Evolutionary conservation across 37 sponge, comb jelly and placozoan genomes (phyloP).

Genomic region (Amphimedon queenslandica): DNA sequence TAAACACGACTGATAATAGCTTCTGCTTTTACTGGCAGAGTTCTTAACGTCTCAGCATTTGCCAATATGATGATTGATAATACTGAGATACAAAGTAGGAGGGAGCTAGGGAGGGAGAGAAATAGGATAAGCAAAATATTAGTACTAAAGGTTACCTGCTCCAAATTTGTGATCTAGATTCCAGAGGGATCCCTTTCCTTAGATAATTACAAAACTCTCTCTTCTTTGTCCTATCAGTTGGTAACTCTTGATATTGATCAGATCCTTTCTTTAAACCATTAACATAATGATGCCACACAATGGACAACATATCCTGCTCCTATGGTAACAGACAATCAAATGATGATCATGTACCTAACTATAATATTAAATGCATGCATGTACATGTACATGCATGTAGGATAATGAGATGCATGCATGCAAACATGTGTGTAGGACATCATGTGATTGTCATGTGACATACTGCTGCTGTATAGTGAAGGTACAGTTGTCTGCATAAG

Average conservation of each 20-base stretch:
- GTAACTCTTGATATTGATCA: background rate
- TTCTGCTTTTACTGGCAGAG: background rate
- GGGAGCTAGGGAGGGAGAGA: background rate
- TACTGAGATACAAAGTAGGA: slow-evolving; percentile 8
- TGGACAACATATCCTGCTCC: slow-evolving; percentile 16
- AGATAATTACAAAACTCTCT: slow-evolving; percentile 24
- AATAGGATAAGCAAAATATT: background rate
- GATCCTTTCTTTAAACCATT: background rate
- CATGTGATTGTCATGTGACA: background rate
- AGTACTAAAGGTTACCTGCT: slow-evolving; percentile 18
- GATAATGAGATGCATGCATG: too few species aligned
- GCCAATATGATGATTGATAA: slow-evolving; percentile 13
- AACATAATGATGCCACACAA: slow-evolving; percentile 26
- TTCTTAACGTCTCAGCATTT: slow-evolving; percentile 30
- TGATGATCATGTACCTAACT: too few species aligned
- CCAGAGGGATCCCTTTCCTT: slow-evolving; percentile 34
- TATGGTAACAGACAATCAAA: too few species aligned
- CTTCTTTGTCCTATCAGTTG: background rate
- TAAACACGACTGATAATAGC: slow-evolving; percentile 42
- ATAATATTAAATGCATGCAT: too few species aligned
- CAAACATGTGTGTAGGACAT: too few species aligned
- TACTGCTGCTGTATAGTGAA: slow-evolving; percentile 67
- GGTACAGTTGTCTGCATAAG: slow-evolving; percentile 58
- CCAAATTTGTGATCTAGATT: slow-evolving; percentile 36
- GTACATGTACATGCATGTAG: too few species aligned